Base-by-base conservation (phyloP, 1,140 invertebrate genomes). In the Dreissena rostriformis region DNA sequence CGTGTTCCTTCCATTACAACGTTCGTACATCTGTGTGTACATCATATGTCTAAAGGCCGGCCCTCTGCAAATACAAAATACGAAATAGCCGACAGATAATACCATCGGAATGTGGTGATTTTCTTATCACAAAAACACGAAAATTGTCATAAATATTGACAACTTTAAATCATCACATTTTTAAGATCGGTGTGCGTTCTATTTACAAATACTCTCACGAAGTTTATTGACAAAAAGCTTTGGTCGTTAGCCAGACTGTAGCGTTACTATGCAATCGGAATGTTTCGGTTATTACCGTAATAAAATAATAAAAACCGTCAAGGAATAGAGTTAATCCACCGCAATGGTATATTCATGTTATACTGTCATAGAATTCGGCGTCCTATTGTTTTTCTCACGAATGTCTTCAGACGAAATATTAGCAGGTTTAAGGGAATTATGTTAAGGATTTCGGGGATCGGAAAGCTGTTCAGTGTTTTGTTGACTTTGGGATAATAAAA, bases 61-160 rank as follows among this genome's bases (percentile, higher is more conserved):
- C 39, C 4, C 39, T 39, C 39, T 39, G 39, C 39, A 5, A 39
- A 39, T 5, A 39, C 39, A 39, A 39, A 39, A 39, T 5, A 39
- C 39, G 8, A 39, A 39, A 39, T 39, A 39, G 39, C 39, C 39
- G 39, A 39, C 39, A 39, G 39, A 39, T 39, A 39, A 39, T 5
- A 39, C 39, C 39, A 2, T 39, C 39, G 39, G 39, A 39, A 39
- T 39, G 39, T 39, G 39, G 39, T 39, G 39, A 39, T 39, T 39
- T 39, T 39, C 39, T 39, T 39, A 39, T 39, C 39, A 39, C 39
- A 39, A 39, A 39, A 61, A 61, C 17, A n/a, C 12, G 57, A n/a
- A 61, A 2, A 61, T 61, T 61, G 57, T 61, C 57, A 61, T 39
- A 61, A 61, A 61, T 61, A 61, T 39, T 61, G 57, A 61, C 57